Evolutionary conservation across 2,888 invertebrate species (phyloP), one percentile per base, ranked within the genome.

Genomic region (Gymnoscelis rufifasciata): DNA sequence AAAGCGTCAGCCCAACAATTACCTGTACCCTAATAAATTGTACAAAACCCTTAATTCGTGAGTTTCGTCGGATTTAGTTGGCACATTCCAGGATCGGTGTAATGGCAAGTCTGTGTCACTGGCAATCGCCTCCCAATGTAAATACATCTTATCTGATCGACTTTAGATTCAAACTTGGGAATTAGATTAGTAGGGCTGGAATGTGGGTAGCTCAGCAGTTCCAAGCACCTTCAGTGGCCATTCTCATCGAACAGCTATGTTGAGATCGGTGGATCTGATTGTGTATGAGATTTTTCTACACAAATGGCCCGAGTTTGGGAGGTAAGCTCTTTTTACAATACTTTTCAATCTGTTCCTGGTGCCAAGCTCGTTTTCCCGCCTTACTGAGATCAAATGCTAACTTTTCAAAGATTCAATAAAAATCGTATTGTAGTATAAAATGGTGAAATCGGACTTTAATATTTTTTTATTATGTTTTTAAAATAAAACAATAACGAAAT

Each of bases 31-130:
- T 65, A 65, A 68, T 71, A 67, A 67, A 72, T 72, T 68, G 60
- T 63, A 68, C 64, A 65, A 68, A 67, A 64, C 66, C 66, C 66
- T 66, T 66, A 68, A 72, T 68, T 69, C 68, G 61, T 63, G 59
- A 60, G 63, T 60, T 57, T 55, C 58, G 57, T 48, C 35, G 54
- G 68, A 64, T 71, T 72, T 64, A 64, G 68, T 63, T 60, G 52
- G 64, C 64, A 73, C 74, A 72, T 74, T 44, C 40, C 41, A 31
- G 33, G 38, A 23, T 14, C 31, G 36, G 19, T 13, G 43, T 40
- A 30, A 48, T 43, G n/a, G n/a, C n/a, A n/a, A 23, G 30, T 13
- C 39, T 37, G 26, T 38, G 24, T 23, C 43, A 43, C 48, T 40
- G n/a, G 10, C 12, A 27, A 40, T 36, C 8, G 13, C 26, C 28